Conservation (phyloP, 1,140 invertebrate genomes). For the Bicyclus anynana region DNA sequence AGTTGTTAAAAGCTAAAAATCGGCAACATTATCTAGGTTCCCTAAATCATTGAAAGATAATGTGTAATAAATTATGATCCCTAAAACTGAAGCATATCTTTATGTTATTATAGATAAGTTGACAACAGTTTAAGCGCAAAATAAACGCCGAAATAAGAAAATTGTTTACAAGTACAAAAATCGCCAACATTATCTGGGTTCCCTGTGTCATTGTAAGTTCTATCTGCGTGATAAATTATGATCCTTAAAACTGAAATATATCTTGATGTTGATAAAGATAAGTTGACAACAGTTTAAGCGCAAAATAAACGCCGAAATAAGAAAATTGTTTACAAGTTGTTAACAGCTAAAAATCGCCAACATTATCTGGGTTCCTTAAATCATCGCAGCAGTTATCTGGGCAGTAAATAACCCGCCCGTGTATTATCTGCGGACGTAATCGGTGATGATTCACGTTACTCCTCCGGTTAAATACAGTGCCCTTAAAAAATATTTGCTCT, state of each 20-base stretch:
- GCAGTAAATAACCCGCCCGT: slow-evolving; percentile 42
- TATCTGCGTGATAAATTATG: slow-evolving; percentile 8
- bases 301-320: background rate
- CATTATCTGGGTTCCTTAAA: slow-evolving; percentile 54
- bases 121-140: too few relatives aligned
- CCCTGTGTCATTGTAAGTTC: slow-evolving; percentile 59
- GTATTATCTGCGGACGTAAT: slow-evolving; percentile 57
- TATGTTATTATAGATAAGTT: too few relatives aligned
- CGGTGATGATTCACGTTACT: slow-evolving; percentile 50
- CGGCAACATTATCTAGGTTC: slow-evolving; percentile 42
- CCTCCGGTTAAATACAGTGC: slow-evolving; percentile 34
- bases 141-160: background rate
- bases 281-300: too few relatives aligned
- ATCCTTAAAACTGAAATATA: too few relatives aligned
- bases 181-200: slow-evolving; percentile 42
- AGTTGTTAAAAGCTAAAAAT: slow-evolving; percentile 22
- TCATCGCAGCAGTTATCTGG: slow-evolving; percentile 47
- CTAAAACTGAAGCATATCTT: too few relatives aligned
- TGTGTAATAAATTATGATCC: too few relatives aligned
- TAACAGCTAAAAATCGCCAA: slow-evolving; percentile 22
- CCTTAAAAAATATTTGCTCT: slow-evolving; percentile 40
- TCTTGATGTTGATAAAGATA: too few relatives aligned
- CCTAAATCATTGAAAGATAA: slow-evolving; percentile 63
- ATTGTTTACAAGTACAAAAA: slow-evolving; percentile 14
- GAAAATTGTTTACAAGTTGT: slow-evolving; percentile 12